Evolutionary conservation across 2,113 vertebrate genomes (phyloP).

Genomic region (Toxotes jaculatrix): DNA sequence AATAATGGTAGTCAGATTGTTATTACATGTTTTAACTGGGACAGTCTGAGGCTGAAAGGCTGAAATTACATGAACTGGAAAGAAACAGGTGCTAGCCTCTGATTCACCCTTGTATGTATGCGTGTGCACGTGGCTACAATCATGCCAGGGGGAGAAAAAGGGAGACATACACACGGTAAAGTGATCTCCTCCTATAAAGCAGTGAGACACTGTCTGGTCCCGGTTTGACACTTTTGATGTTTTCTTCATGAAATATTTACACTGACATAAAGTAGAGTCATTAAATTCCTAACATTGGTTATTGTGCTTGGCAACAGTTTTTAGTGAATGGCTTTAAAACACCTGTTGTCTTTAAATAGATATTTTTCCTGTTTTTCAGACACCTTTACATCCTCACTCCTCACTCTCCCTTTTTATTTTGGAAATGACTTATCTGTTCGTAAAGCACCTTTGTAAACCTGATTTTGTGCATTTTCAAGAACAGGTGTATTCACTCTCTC

Average conservation of each 20-base stretch:
- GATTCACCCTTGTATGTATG: slow-evolving; percentile 60
- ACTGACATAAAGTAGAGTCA: slow-evolving; percentile 72
- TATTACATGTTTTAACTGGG: slow-evolving; percentile 53
- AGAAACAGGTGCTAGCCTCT: slow-evolving; percentile 63
- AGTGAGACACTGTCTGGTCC: slow-evolving; percentile 71
- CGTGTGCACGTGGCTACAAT: slow-evolving; percentile 45
- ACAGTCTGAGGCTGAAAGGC: slow-evolving; percentile 31
- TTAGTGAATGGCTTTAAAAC: slow-evolving; percentile 45
- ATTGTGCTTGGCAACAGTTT: slow-evolving; percentile 57
- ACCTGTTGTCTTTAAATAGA: slow-evolving; percentile 52
- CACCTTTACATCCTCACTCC: background rate
- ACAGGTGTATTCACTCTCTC: slow-evolving; percentile 5
- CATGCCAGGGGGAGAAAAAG: slow-evolving; percentile 45
- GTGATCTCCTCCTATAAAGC: slow-evolving; percentile 69
- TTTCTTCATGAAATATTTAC: slow-evolving; percentile 76
- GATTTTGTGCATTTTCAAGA: background rate
- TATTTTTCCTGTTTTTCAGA: slow-evolving; percentile 20
- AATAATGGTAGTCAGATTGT: slow-evolving; percentile 45
- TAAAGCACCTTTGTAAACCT: background rate
- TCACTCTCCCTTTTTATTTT: slow-evolving; percentile 1
- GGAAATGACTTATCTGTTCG: background rate
- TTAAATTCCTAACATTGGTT: slow-evolving; percentile 67
- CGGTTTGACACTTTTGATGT: slow-evolving; percentile 66
- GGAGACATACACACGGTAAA: slow-evolving; percentile 56
- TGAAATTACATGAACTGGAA: slow-evolving; percentile 51